Percentiles rank a stretch among this genome's conserved stretches.
Conservation (phyloP, 2,888 invertebrate species). For the Cryptosula pallasiana region DNA sequence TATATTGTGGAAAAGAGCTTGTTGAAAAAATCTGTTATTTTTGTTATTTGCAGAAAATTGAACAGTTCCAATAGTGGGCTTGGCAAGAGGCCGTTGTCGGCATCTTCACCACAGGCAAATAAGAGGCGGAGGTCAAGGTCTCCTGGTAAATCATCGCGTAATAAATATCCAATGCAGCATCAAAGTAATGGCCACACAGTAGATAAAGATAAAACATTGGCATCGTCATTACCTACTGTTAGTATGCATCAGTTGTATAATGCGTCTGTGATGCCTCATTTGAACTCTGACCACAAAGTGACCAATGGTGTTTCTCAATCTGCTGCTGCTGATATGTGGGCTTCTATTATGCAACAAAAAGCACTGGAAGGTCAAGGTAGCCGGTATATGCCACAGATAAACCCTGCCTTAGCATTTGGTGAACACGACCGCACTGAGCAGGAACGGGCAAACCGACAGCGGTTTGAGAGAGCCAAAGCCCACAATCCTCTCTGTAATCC, state of each 20-base stretch:
- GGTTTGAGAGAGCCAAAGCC: background rate
- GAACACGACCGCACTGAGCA: background rate
- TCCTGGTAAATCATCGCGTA: background rate
- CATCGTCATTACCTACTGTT: background rate
- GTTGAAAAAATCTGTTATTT: no score
- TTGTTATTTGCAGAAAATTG: background rate
- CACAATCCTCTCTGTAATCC: background rate
- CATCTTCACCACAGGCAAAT: background rate
- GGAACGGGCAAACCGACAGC: background rate
- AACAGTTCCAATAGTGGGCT: background rate
- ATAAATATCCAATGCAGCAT: background rate
- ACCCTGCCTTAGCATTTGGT: background rate
- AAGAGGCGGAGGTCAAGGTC: conserved; percentile 15
- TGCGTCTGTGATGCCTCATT: background rate
- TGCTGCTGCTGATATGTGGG: background rate
- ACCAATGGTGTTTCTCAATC: background rate
- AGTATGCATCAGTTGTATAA: background rate
- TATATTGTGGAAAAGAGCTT: no score
- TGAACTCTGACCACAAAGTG: background rate
- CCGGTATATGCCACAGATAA: background rate
- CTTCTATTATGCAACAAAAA: background rate
- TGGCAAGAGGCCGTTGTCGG: background rate
- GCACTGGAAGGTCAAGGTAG: background rate
- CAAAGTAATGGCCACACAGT: conserved; percentile 8
- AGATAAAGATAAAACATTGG: background rate